phyloP scores from a whole-genome alignment of 30 jellyfish, hydroid and myxozoan species.

The Hydractinia symbiolongicarpus region DNA sequence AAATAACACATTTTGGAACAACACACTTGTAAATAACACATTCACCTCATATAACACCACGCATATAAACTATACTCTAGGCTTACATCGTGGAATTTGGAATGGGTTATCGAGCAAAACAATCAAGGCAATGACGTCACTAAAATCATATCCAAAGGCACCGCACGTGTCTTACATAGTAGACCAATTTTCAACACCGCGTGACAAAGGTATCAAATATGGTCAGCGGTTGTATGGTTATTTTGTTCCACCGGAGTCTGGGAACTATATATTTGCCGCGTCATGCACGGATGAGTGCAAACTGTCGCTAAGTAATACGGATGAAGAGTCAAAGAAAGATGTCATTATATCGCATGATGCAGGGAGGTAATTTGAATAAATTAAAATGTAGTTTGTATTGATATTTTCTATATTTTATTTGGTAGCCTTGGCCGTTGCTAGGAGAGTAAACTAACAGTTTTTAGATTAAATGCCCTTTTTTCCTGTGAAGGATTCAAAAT shows the following conservation, averaged over 20 bases:
- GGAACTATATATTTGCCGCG: conserved; percentile 87
- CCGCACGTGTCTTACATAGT: conserved; percentile 46
- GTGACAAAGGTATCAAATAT: conserved; percentile 58
- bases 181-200: conserved; percentile 85
- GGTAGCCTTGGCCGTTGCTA: neutral
- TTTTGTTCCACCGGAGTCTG: conserved; percentile 84
- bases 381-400: neutral
- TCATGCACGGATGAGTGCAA: conserved; percentile 92
- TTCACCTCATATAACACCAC: neutral
- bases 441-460: neutral
- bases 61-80: conserved; percentile 33
- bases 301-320: conserved; percentile 65
- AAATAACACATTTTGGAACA: too few relatives aligned
- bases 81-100: conserved; percentile 78
- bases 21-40: too few relatives aligned
- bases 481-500: too few relatives aligned
- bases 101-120: conserved; percentile 42
- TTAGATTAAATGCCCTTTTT: too few relatives aligned
- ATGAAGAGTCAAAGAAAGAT: conserved; percentile 65
- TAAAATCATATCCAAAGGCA: conserved; percentile 47
- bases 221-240: conserved; percentile 85
- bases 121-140: conserved; percentile 52
- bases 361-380: conserved; percentile 41
- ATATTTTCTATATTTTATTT: neutral
- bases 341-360: conserved; percentile 56